Base-by-base conservation (phyloP, 2,797 vertebrate genomes). In the Todus mexicanus region DNA sequence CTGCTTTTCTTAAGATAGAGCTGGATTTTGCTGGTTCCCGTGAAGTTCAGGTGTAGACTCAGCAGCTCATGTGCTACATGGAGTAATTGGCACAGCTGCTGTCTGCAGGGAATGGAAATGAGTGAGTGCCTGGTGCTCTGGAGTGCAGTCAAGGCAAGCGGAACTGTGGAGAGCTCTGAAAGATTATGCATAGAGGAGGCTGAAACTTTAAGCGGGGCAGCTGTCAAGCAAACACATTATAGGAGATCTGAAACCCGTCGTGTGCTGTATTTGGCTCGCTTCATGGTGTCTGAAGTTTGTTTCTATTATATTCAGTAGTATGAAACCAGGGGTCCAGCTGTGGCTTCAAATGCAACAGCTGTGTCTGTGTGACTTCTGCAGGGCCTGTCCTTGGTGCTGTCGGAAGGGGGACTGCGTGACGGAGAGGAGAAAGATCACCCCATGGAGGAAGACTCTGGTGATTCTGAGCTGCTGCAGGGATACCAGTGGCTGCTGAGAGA, bases 401-500 rank as follows among this genome's bases (percentile, higher is more conserved):
- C 98, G 0, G 99, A 99, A 93, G 98, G 98, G 18, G 98, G 98
- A 6, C 96, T 98, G 69, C 98, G 98, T 64, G 99, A 99, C 11
- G 98, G 98, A 77, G 99, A 99, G 74, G 99, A 99, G 94, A 98
- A 99, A 38, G 99, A 99, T 50, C 99, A 98, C 59, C 98, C 98
- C 16, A 98, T 98, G 98, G 99, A 99, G 57, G 99, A 99, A 64
- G 99, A 99, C 79, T 98, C 98, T 0, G 97, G 97, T 0, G 99
- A 99, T 56, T 96, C 98, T 0, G 98, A 99, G 59, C 97, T 99
- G 15, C 94, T 99, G 68, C 99, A 98, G 11, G 98, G 98, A 1
- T 99, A 99, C 96, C 99, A 99, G 97, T 99, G 99, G 99, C 97
- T 99, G 63, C 98, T 99, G 31, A 98, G 98, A 31, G 99, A 99